A percentile compares a stretch with the other conserved stretches of the same genome.
Conservation (phyloP, 2,797 vertebrate species). For the Scleropages formosus region DNA sequence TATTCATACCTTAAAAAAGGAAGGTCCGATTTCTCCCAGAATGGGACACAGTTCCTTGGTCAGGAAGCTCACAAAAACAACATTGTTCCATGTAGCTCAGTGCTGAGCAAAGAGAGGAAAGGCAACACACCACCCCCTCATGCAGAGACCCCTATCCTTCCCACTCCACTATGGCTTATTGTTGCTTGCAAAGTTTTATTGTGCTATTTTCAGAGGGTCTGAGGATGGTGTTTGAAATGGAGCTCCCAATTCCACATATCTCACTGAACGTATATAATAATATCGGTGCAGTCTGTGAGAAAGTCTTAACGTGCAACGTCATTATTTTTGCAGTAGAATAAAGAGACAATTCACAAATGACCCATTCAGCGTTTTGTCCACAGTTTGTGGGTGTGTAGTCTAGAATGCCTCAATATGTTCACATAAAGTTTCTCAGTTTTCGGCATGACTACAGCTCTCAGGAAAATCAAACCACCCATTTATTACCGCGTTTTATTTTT, state of each 20-base stretch:
- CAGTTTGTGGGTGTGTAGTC: no score
- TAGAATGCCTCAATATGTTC: no score
- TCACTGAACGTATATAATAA: no score
- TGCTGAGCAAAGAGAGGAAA: constrained; percentile 22
- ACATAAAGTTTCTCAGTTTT: no score
- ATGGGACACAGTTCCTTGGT: constrained; percentile 29
- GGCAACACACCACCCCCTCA: neutral
- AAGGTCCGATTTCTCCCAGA: constrained; percentile 38
- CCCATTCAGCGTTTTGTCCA: no score
- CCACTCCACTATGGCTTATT: neutral
- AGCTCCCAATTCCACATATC: neutral
- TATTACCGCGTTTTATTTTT: no score
- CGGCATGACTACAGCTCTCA: no score
- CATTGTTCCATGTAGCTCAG: constrained; percentile 29
- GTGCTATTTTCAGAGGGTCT: constrained; percentile 35
- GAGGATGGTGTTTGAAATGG: neutral
- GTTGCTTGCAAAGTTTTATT: constrained; percentile 21
- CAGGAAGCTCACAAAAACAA: constrained; percentile 43
- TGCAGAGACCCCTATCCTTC: neutral
- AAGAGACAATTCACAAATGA: no score
- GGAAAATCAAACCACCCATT: no score
- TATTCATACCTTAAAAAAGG: constrained; percentile 40
- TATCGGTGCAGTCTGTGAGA: no score
- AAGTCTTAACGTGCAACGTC: no score
- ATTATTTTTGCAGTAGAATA: no score